phyloP scores from a whole-genome alignment of 2,113 vertebrate species.

The Opisthocomus hoazin region DNA sequence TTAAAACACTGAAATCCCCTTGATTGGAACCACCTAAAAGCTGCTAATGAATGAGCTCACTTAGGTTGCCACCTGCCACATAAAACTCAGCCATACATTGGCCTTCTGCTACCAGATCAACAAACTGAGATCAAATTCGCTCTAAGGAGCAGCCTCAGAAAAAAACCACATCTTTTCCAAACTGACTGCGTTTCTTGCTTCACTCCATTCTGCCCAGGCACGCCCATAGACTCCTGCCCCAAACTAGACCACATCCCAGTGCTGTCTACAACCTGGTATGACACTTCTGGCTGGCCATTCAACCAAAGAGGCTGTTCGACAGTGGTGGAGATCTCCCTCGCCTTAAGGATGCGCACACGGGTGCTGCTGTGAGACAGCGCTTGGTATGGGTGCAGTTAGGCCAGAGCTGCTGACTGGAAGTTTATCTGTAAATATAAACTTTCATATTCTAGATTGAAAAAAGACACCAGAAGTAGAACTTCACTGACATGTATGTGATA shows the following conservation, averaged over 20 bases:
- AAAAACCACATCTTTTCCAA: fast-evolving
- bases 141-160: background rate
- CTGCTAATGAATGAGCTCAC: background rate
- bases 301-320: background rate
- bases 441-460: background rate
- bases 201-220: background rate
- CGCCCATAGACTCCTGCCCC: background rate
- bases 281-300: background rate
- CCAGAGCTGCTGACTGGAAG: background rate
- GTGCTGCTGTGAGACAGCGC: background rate
- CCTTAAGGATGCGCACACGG: background rate
- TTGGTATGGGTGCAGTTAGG: no score
- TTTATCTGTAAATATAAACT: background rate
- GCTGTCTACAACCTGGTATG: background rate
- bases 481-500: fast-evolving
- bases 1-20: background rate
- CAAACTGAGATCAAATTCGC: background rate
- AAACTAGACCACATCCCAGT: background rate
- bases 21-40: background rate
- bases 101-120: background rate
- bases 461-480: background rate
- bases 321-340: background rate
- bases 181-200: background rate
- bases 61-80: background rate
- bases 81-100: background rate